phyloP scores from a whole-genome alignment of 2,888 invertebrate genomes.

The Synanthedon andrenaeformis region DNA sequence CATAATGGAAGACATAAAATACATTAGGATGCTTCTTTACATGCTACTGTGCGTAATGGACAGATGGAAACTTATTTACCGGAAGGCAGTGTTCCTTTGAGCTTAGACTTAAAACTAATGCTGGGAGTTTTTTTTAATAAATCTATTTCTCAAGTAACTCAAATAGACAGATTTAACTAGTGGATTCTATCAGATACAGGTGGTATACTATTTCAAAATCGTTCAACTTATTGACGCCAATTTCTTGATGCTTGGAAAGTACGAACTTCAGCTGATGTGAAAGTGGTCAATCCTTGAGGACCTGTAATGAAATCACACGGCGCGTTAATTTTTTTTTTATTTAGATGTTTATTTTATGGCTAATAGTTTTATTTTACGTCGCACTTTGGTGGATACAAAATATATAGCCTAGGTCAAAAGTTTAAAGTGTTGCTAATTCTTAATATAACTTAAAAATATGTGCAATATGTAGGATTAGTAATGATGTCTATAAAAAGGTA shows the following conservation, averaged over 20 bases:
- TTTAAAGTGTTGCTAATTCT: too few species aligned
- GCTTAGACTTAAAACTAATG: conserved; percentile 3
- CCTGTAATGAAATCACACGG: conserved; percentile 26
- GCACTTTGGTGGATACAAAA: too few species aligned
- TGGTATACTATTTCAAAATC: background rate
- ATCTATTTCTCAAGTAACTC: background rate
- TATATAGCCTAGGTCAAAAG: too few species aligned
- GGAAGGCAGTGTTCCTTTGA: conserved; percentile 6
- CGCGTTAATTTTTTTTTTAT: too few species aligned
- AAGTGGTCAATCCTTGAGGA: conserved; percentile 58
- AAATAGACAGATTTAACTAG: background rate
- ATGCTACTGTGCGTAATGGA: background rate
- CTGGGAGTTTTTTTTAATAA: background rate
- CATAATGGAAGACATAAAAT: too few species aligned
- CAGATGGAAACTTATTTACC: background rate
- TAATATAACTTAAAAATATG: too few species aligned
- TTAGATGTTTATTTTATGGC: too few species aligned
- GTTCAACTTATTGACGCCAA: conserved; percentile 42
- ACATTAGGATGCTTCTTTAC: too few species aligned
- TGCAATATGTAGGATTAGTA: too few species aligned
- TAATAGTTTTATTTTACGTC: too few species aligned
- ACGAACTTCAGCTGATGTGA: conserved; percentile 63
- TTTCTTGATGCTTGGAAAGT: conserved; percentile 64
- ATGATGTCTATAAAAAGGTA: too few species aligned
- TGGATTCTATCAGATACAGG: conserved; percentile 21